Evolutionary conservation across 1,140 invertebrate genomes (phyloP).

Genomic region (Macrocentrus cingulum): DNA sequence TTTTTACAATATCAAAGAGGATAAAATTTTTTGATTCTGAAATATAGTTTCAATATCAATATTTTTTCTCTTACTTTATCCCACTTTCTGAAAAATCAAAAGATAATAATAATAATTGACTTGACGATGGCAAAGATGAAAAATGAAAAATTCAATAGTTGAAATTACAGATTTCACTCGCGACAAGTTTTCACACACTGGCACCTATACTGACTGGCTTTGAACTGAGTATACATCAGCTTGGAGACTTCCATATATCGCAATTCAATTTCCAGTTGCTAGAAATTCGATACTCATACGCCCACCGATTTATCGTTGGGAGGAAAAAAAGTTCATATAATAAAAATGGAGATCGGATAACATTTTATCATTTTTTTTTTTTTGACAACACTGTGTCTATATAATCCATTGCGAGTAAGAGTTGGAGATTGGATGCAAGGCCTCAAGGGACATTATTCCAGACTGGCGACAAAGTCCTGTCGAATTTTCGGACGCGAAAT

Average conservation of each 20-base stretch:
- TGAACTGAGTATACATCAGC: constrained; percentile 6
- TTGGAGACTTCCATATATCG: constrained; percentile 7
- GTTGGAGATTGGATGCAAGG: constrained; percentile 14
- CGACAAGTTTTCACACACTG: constrained; percentile 3
- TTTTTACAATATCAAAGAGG: no score
- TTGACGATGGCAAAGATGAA: no score
- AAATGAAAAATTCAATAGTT: no score
- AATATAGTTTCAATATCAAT: no score
- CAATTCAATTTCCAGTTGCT: constrained; percentile 19
- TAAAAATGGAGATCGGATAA: not conserved
- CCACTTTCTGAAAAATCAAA: no score
- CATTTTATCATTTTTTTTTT: not conserved
- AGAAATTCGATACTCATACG: constrained; percentile 36
- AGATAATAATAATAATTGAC: no score
- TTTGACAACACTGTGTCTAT: not conserved
- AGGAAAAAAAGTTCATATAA: constrained; percentile 27
- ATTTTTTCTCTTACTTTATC: no score
- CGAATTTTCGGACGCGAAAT: constrained; percentile 1
- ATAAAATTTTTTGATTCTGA: no score
- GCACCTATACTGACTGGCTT: not conserved
- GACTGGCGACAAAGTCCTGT: constrained; percentile 3
- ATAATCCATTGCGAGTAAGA: no score
- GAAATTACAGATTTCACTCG: no score
- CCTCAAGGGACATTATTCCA: constrained; percentile 12
- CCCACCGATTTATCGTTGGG: constrained; percentile 38